Percentiles rank a stretch among this genome's conserved stretches.
These are phyloP conservation scores for Fragum fragum DNA, from an alignment of 2,888 invertebrate genomes.

Conservation along the genomic window DNA sequence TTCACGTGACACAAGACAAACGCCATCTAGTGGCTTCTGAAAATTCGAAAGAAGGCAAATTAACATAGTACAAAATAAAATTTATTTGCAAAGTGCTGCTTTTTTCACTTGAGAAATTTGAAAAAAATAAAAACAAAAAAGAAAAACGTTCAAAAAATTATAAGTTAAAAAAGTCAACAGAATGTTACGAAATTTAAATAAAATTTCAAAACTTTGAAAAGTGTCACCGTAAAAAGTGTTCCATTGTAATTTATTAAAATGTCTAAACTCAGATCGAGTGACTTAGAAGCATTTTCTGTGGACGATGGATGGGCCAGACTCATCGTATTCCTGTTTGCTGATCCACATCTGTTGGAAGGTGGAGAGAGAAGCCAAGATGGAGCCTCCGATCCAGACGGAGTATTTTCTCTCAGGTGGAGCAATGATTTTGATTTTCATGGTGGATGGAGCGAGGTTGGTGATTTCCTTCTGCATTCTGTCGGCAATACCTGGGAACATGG, in stretches of 20 bases:
- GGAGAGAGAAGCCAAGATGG: slow-evolving; percentile 31
- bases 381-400: slow-evolving; percentile 30
- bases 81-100: slow-evolving; percentile 38
- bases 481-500: slow-evolving; percentile 31
- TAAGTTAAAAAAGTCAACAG: slow-evolving; percentile 28
- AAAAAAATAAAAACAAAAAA: slow-evolving; percentile 15
- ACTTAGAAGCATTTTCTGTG: slow-evolving; percentile 87
- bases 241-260: slow-evolving; percentile 27
- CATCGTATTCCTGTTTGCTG: slow-evolving; percentile 29
- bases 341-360: slow-evolving; percentile 34
- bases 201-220: slow-evolving; percentile 25
- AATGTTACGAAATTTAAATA: slow-evolving; percentile 35
- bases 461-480: slow-evolving; percentile 34
- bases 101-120: slow-evolving; percentile 18
- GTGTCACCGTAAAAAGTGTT: slow-evolving; percentile 22
- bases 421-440: slow-evolving; percentile 32
- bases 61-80: slow-evolving; percentile 28
- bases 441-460: slow-evolving; percentile 25
- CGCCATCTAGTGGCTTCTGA: neutral
- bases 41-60: slow-evolving; percentile 42
- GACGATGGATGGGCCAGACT: slow-evolving; percentile 33
- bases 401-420: slow-evolving; percentile 29
- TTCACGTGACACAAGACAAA: slow-evolving; percentile 34
- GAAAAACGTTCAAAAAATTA: slow-evolving; percentile 8
- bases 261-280: slow-evolving; percentile 21